These are phyloP conservation scores for Drosophila lacertosa DNA, from an alignment of 1,140 invertebrate genomes.

Conservation along the genomic window DNA sequence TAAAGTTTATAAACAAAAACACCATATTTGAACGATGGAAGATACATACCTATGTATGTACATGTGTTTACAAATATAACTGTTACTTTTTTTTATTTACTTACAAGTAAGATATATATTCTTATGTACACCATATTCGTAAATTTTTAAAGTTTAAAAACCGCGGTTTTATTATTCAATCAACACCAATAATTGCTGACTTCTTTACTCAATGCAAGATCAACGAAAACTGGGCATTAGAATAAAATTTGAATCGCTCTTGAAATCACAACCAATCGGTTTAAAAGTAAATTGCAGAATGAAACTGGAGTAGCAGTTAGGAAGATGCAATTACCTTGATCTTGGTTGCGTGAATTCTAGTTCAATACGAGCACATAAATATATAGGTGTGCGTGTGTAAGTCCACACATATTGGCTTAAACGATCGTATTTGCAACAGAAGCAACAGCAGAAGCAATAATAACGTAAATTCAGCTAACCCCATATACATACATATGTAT, in stretches of 20 bases:
- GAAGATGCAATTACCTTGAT: conserved; percentile 61
- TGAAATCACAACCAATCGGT: conserved; percentile 37
- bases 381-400: conserved; percentile 10
- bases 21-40: too few relatives aligned
- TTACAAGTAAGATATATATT: conserved; percentile 19
- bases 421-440: conserved; percentile 22
- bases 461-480: conserved; percentile 15
- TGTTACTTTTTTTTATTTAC: too few relatives aligned
- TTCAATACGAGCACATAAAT: conserved; percentile 35
- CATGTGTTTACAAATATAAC: too few relatives aligned
- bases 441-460: conserved; percentile 17
- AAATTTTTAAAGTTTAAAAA: too few relatives aligned
- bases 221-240: neutral
- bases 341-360: conserved; percentile 59
- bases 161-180: too few relatives aligned
- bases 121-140: neutral
- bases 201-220: neutral
- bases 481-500: neutral
- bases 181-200: neutral
- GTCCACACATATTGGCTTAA: conserved; percentile 21
- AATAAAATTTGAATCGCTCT: conserved; percentile 35
- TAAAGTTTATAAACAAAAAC: too few relatives aligned
- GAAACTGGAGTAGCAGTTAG: conserved; percentile 48
- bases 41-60: too few relatives aligned
- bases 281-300: conserved; percentile 49